Evolutionary conservation across 2,797 vertebrate genomes (phyloP), one percentile per base, ranked within the genome.

Genomic region (Myoxocephalus aenaeus): DNA sequence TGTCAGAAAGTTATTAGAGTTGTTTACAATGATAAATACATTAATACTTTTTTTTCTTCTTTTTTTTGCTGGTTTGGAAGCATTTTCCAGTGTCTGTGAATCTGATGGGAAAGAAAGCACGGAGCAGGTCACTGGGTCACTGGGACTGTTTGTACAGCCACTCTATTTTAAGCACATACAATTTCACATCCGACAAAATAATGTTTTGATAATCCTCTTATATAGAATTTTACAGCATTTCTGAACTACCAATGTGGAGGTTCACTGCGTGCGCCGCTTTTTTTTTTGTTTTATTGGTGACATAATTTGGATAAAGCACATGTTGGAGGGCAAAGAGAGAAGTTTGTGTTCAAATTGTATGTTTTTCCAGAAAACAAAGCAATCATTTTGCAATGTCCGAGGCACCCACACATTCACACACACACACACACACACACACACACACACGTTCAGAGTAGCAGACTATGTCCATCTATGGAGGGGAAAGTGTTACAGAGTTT

Each of bases 401-500:
- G 74, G 75, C 66, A 72, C 67, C 38, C 53, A 40, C 20, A 61
- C 58, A 70, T 61, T 65, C 61, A 54, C 44, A 40, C 38, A 59
- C 46, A 65, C 48, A 38, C 57, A 38, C 32, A 36, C 57, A 40
- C 65, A 22, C 20, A 61, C 58, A 61, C 58, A 40, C 62, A 82
- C 67, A 64, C 54, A 40, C 50, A 27, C 22, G 40, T 1, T 17
- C 68, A 46, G 40, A 70, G 65, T 48, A 38, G 65, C 54, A 84
- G 69, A 62, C 29, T 22, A 76, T 90, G 78, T 79, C 92, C 92
- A 83, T 93, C 80, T 92, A 90, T 87, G 90, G 92, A 84, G 78
- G 77, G 73, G 59, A 66, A 79, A 79, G 32, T 59, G 48, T 40
- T 66, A 29, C 44, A 53, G 20, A 61, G 54, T 80, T 18, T 53